Evolutionary conservation across 1,140 invertebrate species (phyloP), one percentile per base, ranked within the genome.

Genomic region (Augochlora pura): DNA sequence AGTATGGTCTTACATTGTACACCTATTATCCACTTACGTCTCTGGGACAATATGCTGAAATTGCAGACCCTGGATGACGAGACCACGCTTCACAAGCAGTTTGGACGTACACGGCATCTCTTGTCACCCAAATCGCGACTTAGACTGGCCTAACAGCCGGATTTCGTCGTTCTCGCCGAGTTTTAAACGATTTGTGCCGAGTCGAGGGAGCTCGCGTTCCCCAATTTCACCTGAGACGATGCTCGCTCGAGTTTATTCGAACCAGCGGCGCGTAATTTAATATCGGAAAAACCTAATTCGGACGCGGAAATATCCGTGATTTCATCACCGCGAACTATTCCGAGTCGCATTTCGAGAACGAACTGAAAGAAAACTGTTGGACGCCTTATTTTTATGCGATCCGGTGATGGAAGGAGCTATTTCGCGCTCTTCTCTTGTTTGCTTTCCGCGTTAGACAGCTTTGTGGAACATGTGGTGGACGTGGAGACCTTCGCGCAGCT

Each of bases 11-110:
- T 86, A 83, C 76, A 86, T 82, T 82, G 78, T 80, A 68, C 86
- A 87, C 80, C 85, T 77, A 88, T 88, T 88, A 88, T 88, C 80
- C 87, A 88, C 87, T 88, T 88, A 88, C 87, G 77, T 80, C 83
- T 88, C 65, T 77, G 87, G 81, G 65, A 88, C 84, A 83, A 85
- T 89, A 86, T 84, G 82, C 63, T 86, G 79, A 76, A 89, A 89
- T 89, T 88, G 88, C 78, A 82, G 73, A 54, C 78, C 82, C 73
- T 87, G 86, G 76, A 88, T 84, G 80, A 85, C 82, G 65, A 86
- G 81, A 81, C 86, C 85, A 82, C 80, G 87, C 80, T 86, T 80
- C 60, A 69, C 80, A 63, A 82, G 74, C 74, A 59, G 67, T 65
- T 84, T 68, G 65, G 78, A 77, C 27, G 74, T 68, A 79, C 78